Base-by-base conservation (phyloP, 1,140 invertebrate genomes). In the Pogonus chalceus region DNA sequence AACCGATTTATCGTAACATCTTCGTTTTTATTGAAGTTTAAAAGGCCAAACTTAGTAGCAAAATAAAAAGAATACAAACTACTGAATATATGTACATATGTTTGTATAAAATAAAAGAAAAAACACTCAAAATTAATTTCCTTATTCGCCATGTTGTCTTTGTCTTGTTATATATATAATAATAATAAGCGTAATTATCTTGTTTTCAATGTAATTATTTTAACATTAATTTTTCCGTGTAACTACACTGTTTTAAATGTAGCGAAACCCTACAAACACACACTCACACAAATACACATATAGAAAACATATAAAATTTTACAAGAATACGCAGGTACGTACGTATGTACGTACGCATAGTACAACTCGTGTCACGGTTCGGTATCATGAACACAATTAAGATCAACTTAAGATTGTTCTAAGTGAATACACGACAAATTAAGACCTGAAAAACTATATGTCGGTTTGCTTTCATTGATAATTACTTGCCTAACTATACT, bases 171-270 rank as follows among this genome's bases (percentile, higher is more conserved):
- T 54, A 57, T 22, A 22, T 50, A 35, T 43, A 60, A 61, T 62
- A 56, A 51, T 64, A 64, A 65, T 65, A 54, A 64, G 58, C 55
- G 56, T 64, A 65, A 65, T 65, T 65, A 62, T 62, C 60, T 56
- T 55, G 58, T 63, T 65, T 65, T 57, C 60, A 60, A 53, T 57
- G 58, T 60, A 63, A 65, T 65, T 65, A 65, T 65, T 64, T 64
- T 60, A 56, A 63, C 61, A 64, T 65, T 62, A 65, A 65, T 65
- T 65, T 64, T 56, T 60, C 57, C 53, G 59, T 54, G 3, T 43
- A 43, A 43, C 37, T 43, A 51, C 60, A 50, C 43, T 56, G 59
- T 62, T 58, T 60, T 39, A 58, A 49, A 43, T 43, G 37, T 43
- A 12, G 37, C 37, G 14, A 31, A 31, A 4, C 4, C 4, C 4